Evolutionary conservation across 30 jellyfish, hydroid and myxozoan genomes (phyloP), one percentile per base, ranked within the genome.

Genomic region (Sanderia malayensis): DNA sequence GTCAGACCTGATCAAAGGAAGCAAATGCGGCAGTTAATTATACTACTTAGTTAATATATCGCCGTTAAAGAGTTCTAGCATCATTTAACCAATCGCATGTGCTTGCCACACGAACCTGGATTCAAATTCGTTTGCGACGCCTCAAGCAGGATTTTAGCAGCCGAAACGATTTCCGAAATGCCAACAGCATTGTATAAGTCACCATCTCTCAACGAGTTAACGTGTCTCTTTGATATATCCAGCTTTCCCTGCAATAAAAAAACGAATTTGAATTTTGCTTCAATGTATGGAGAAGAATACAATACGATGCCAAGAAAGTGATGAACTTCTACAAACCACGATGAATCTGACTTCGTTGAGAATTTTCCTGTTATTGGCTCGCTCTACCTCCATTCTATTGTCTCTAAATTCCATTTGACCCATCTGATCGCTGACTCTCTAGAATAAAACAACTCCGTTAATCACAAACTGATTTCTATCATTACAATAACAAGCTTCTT

Each of bases 371-470:
- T 83, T 90, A 46, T 79, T 82, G 46, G 75, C 37, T 57, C 97
- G 55, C 49, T 90, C 97, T 0, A 85, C 75, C 30, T 90, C 97
- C 95, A 90, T 73, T 24, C 74, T 74, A 62, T 82, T 90, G 80
- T 90, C 97, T 70, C 86, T 71, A 44, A 76, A 90, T 44, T 90
- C 97, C 97, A 90, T 90, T 46, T 73, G 94, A 15, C 93, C 97
- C 97, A 90, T 90, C 64, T 90, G 97, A 32, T 90, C 97, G 73
- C 95, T 71, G 23, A 90, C 97, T 63, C 92, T 71, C 97, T 90
- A 24, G 7, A 49, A 52, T 1, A 0, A 64, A 23, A 22, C 23
- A 23, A 61, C 6, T 61, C 2, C 27, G 52, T 15, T n/a, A n/a
- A n/a, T n/a, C n/a, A n/a, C n/a, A n/a, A n/a, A n/a, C n/a, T n/a